Percentiles rank a stretch among this genome's conserved stretches.
phyloP scores from a whole-genome alignment of 1,140 invertebrate genomes.

The Luehdorfia chinensis region DNA sequence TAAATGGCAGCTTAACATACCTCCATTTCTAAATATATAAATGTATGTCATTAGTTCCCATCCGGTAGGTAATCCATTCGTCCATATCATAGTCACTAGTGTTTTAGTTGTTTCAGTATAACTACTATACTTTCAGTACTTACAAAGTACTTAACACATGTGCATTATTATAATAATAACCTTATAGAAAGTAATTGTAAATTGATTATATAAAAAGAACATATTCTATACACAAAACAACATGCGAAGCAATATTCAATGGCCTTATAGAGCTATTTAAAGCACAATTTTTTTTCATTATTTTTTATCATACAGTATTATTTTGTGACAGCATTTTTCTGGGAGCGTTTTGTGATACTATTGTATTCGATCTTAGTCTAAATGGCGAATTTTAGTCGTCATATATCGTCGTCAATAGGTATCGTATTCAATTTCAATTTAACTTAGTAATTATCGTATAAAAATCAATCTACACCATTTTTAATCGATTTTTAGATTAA shows the following conservation, averaged over 20 bases:
- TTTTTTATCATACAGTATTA: conserved; percentile 54
- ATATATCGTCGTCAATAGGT: too few species aligned
- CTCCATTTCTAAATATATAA: too few species aligned
- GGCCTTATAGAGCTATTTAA: conserved; percentile 48
- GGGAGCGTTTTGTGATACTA: conserved; percentile 51
- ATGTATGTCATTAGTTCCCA: conserved; percentile 40
- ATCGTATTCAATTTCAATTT: too few species aligned
- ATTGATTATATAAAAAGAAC: conserved; percentile 11
- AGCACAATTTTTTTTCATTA: conserved; percentile 38
- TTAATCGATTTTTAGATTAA: too few species aligned
- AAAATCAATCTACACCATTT: too few species aligned
- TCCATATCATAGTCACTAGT: conserved; percentile 73
- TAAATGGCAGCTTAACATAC: too few species aligned
- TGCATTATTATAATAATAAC: conserved; percentile 17
- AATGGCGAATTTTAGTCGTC: too few species aligned
- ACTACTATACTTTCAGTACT: conserved; percentile 41
- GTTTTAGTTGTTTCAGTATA: conserved; percentile 38
- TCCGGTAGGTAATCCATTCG: conserved; percentile 64
- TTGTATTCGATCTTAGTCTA: conserved; percentile 21
- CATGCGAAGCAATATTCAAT: conserved; percentile 55
- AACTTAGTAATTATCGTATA: too few species aligned
- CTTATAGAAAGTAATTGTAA: conserved; percentile 11
- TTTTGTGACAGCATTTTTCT: conserved; percentile 48
- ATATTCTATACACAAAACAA: conserved; percentile 6
- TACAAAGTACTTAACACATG: conserved; percentile 60